Evolutionary conservation across 2,113 vertebrate genomes (phyloP).

Genomic region (Papio anubis): DNA sequence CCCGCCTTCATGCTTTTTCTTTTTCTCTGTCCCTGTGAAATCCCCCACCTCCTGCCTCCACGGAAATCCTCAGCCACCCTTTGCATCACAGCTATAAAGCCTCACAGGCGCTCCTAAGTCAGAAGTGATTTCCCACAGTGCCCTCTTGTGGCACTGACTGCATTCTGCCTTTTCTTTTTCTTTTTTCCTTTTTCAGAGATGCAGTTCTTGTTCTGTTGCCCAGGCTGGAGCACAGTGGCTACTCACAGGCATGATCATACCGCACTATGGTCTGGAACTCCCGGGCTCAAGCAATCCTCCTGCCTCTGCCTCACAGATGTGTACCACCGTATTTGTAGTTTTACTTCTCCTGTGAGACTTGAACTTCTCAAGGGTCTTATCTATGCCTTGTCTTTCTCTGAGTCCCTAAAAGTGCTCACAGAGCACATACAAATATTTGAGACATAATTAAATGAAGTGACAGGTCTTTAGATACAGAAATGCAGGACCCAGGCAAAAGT

Average conservation of each 20-base stretch:
- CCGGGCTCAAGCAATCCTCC: background rate
- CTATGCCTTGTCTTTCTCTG: background rate
- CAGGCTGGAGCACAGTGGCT: background rate
- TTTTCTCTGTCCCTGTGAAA: background rate
- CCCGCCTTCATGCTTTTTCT: background rate
- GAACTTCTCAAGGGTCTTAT: constrained; percentile 34
- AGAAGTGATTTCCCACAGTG: background rate
- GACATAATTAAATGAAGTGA: background rate
- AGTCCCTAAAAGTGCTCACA: background rate
- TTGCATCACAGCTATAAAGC: background rate
- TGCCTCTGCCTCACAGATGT: background rate
- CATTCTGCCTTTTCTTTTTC: background rate
- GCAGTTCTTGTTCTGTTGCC: background rate
- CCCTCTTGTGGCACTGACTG: constrained; percentile 9
- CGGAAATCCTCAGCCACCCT: background rate
- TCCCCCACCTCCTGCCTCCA: background rate
- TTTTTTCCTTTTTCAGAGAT: background rate
- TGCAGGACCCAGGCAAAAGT: background rate
- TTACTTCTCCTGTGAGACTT: background rate
- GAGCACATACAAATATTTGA: background rate
- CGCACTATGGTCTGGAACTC: background rate
- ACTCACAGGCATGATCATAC: background rate
- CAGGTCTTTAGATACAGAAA: background rate
- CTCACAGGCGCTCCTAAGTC: background rate
- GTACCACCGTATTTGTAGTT: background rate